A percentile compares a stretch with the other conserved stretches of the same genome.
Evolutionary conservation across 2,888 invertebrate genomes (phyloP).

Genomic region (Ormyrus nitidulus): DNA sequence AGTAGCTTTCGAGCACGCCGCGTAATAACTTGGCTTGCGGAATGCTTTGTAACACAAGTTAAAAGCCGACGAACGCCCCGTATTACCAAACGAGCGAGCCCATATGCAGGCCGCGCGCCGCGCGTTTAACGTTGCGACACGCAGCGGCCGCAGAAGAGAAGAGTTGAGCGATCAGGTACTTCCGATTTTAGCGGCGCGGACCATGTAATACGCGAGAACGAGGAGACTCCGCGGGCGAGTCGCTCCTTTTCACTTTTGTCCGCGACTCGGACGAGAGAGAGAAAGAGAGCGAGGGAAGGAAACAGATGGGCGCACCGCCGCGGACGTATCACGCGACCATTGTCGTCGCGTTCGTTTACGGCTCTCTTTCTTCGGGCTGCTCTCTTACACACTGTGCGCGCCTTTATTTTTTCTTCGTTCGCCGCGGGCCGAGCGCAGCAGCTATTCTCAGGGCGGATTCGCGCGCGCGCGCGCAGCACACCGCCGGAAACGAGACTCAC

Average conservation of each 20-base stretch:
- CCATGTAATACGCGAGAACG: not conserved
- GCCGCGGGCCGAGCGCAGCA: not conserved
- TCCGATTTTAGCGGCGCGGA: conserved; percentile 36
- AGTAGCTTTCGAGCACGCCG: not conserved
- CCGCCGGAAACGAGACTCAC: too few relatives aligned
- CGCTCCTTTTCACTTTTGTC: conserved; percentile 36
- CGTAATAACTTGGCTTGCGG: conserved; percentile 13
- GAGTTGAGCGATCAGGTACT: conserved; percentile 56
- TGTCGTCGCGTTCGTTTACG: conserved; percentile 1
- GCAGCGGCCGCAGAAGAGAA: conserved; percentile 46
- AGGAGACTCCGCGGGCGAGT: conserved; percentile 34
- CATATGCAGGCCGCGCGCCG: conserved; percentile 24
- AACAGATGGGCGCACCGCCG: conserved; percentile 43
- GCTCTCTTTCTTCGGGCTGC: not conserved
- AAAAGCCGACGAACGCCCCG: not conserved
- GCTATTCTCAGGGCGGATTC: not conserved
- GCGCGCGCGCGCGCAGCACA: too few relatives aligned
- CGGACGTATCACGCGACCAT: conserved; percentile 15
- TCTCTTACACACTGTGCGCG: too few relatives aligned
- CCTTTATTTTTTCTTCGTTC: not conserved
- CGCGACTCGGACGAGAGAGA: not conserved
- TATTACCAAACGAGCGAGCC: conserved; percentile 15
- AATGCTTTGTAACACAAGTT: conserved; percentile 16
- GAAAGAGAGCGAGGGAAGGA: conserved; percentile 1
- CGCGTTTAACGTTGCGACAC: not conserved